A percentile compares a stretch with the other conserved stretches of the same genome.
These are phyloP conservation scores for Proterorhinus semilunaris DNA, from an alignment of 2,113 vertebrate genomes.

Conservation along the genomic window DNA sequence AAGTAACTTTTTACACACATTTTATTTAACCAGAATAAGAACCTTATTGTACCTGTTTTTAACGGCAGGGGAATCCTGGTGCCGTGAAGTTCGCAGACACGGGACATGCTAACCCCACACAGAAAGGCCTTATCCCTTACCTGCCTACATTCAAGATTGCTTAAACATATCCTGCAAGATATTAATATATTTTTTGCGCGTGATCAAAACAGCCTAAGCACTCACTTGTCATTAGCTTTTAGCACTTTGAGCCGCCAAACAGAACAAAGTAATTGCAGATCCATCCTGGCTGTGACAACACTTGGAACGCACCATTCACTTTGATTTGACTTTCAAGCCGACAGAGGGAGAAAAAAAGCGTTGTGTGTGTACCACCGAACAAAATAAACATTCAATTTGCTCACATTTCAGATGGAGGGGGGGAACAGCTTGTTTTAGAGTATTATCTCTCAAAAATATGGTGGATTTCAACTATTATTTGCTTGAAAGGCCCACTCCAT, in stretches of 20 bases:
- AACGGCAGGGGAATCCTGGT: no score
- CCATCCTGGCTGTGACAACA: conserved; percentile 6
- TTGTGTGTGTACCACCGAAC: conserved; percentile 26
- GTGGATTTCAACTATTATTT: conserved; percentile 48
- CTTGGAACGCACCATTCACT: conserved; percentile 19
- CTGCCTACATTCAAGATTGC: no score
- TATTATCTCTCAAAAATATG: conserved; percentile 31
- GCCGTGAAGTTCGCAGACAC: no score
- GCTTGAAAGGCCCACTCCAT: conserved; percentile 51
- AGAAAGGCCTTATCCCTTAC: no score
- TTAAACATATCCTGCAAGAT: conserved; percentile 12
- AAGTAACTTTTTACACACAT: no score
- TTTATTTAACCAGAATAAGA: no score
- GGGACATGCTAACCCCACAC: no score
- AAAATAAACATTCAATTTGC: conserved; percentile 47
- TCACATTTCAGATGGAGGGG: conserved; percentile 24
- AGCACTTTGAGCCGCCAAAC: conserved; percentile 11
- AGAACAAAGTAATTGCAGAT: conserved; percentile 20
- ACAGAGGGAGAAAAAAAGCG: conserved; percentile 2
- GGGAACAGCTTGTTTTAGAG: conserved; percentile 40
- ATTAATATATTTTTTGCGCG: background rate
- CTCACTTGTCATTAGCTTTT: conserved; percentile 14
- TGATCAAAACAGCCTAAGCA: background rate
- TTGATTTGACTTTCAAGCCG: conserved; percentile 30
- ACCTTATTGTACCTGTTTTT: no score